Evolutionary conservation across 2,113 vertebrate species (phyloP).

Genomic region (Bos taurus): DNA sequence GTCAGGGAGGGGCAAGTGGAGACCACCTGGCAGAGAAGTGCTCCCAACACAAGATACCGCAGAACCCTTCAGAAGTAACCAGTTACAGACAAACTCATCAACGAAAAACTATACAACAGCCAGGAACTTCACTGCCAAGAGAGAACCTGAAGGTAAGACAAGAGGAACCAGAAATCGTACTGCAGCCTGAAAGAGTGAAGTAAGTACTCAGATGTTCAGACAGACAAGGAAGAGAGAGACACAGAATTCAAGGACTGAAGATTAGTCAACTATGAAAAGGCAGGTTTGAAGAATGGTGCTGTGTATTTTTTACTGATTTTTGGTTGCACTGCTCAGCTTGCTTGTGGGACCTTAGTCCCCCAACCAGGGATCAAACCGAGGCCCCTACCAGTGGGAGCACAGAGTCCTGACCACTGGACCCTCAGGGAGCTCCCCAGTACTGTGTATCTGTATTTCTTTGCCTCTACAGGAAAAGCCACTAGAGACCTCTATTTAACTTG

Average conservation of each 20-base stretch:
- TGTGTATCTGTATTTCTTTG: background rate
- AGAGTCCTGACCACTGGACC: background rate
- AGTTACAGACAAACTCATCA: background rate
- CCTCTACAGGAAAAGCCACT: background rate
- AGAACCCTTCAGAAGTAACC: background rate
- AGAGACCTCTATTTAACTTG: background rate
- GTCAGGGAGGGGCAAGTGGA: background rate
- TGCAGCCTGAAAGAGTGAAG: background rate
- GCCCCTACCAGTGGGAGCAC: background rate
- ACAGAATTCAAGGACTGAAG: background rate
- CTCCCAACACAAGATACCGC: background rate
- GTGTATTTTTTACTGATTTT: background rate
- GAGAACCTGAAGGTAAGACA: background rate
- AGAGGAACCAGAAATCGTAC: background rate
- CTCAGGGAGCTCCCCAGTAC: background rate
- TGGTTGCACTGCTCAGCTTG: background rate
- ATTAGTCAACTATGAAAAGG: background rate
- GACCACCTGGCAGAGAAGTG: background rate
- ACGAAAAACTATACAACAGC: background rate
- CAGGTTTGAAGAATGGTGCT: background rate
- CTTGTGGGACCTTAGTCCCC: background rate
- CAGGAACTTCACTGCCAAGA: background rate
- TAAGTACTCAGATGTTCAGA: background rate
- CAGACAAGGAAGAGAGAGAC: background rate
- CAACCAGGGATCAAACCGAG: background rate